Percentiles rank a stretch among this genome's conserved stretches.
These are phyloP conservation scores for Iselma pallidipennis DNA, from an alignment of 2,888 invertebrate genomes.

Conservation along the genomic window DNA sequence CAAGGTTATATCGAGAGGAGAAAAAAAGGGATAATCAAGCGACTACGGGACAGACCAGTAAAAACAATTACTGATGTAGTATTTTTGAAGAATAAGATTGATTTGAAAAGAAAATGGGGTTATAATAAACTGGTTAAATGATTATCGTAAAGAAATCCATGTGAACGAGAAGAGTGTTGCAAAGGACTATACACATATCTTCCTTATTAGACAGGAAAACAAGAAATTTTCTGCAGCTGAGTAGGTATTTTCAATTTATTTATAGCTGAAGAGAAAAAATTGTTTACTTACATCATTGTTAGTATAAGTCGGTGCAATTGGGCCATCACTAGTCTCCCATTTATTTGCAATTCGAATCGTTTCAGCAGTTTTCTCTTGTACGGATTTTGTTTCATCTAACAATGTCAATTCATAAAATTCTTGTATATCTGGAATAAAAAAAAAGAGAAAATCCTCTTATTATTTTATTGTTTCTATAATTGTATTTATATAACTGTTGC, in stretches of 20 bases:
- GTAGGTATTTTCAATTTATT: not conserved
- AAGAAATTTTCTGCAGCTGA: no score
- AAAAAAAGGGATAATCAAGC: not conserved
- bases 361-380: slow-evolving; percentile 95
- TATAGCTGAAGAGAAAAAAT: not conserved
- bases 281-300: slow-evolving; percentile 63
- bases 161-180: no score
- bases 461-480: not conserved
- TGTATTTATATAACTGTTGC: no score
- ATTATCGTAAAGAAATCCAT: no score
- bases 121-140: no score
- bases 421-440: slow-evolving; percentile 81
- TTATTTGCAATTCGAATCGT: slow-evolving; percentile 94
- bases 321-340: slow-evolving; percentile 79
- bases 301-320: slow-evolving; percentile 63
- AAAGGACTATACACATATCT: no score
- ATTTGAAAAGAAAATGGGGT: no score
- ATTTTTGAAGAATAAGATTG: no score
- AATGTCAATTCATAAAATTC: slow-evolving; percentile 98
- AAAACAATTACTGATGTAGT: no score
- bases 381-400: slow-evolving; percentile 92
- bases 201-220: no score
- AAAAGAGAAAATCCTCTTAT: not conserved
- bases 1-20: not conserved
- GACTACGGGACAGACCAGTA: not conserved